Evolutionary conservation across 1,140 invertebrate species (phyloP), one percentile per base, ranked within the genome.

Genomic region (Teleopsis dalmanni): DNA sequence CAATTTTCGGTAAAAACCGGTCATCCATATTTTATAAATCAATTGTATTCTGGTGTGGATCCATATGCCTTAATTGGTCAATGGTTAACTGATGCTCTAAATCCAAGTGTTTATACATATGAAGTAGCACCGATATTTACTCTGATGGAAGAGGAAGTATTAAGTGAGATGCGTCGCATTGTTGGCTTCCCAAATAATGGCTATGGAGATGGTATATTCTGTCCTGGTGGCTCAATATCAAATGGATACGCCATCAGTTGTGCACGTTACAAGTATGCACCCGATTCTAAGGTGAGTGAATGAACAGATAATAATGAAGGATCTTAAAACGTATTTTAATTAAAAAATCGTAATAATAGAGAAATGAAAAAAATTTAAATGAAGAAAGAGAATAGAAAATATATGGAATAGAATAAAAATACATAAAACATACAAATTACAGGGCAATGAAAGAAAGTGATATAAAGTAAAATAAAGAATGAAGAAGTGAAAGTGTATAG

Each of bases 181-280:
- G 80, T 98, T 27, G 94, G 95, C 0, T 97, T 87, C 78, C 71
- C 77, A 4, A 72, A 80, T 10, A 74, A 80, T 35, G 84, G 82
- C 3, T 51, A 60, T 26, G 80, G 80, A 3, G 89, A 91, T 72
- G 94, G 91, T 0, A 91, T 97, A 37, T 96, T 98, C 72, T 90
- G 88, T 61, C 95, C 95, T 9, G 95, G 95, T 25, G 95, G 95
- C 1, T 94, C 92, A 1, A 87, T 97, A 55, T 87, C 93, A 3
- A 98, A 98, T 67, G 85, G 94, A 49, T 98, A 98, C 67, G 93
- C 88, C 11, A 91, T 98, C 47, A 88, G 88, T 60, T 81, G 91
- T 49, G 94, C 94, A 3, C 74, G 94, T 29, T 85, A 88, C 61
- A 71, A 81, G 52, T 76, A 77, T 47, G 81, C 82, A 60, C 91